These are phyloP conservation scores for mouse (Mus musculus) DNA, from an alignment of 2,113 vertebrate genomes.

Conservation along the genomic window DNA sequence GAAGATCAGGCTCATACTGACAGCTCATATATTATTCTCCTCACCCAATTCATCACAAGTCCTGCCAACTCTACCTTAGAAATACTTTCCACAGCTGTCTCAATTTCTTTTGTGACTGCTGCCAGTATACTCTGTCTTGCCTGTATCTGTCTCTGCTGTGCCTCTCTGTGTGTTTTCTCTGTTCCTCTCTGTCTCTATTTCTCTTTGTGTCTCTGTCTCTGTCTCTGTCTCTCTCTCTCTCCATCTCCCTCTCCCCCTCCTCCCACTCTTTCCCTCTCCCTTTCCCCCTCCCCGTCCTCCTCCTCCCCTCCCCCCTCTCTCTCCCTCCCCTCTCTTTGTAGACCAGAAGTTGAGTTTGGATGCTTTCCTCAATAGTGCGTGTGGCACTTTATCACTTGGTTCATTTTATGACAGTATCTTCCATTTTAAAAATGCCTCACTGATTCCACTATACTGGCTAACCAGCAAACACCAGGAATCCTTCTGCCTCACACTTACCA, in stretches of 20 bases:
- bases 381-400: too few species aligned
- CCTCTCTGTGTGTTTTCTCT: not conserved
- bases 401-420: not conserved
- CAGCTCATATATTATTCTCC: not conserved
- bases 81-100: not conserved
- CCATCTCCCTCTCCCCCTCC: not conserved
- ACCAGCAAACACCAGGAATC: not conserved
- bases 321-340: too few species aligned
- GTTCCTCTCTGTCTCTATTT: not conserved
- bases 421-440: not conserved
- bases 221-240: not conserved
- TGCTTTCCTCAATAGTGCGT: not conserved
- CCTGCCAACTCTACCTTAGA: not conserved
- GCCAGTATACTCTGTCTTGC: not conserved
- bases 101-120: not conserved
- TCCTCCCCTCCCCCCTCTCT: not conserved
- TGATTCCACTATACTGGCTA: not conserved
- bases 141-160: not conserved
- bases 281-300: not conserved
- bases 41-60: not conserved
- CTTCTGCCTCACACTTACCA: not conserved
- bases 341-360: too few species aligned
- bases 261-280: not conserved
- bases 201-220: not conserved
- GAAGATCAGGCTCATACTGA: not conserved